phyloP scores from a whole-genome alignment of 2,113 vertebrate species.

The Nibea coibor region DNA sequence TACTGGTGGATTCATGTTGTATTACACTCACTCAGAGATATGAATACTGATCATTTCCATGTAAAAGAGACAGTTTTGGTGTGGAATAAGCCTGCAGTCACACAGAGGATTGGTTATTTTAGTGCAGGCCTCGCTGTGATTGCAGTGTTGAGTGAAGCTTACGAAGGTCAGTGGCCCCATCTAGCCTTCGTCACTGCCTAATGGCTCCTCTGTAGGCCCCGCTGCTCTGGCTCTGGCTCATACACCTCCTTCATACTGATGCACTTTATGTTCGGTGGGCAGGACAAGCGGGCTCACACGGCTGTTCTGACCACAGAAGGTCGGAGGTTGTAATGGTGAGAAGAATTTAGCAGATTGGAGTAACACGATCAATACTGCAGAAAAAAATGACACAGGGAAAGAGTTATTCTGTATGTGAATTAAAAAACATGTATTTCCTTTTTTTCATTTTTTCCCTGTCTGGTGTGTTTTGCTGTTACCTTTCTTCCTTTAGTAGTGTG shows the following conservation, averaged over 20 bases:
- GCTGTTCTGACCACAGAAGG: background rate
- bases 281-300: background rate
- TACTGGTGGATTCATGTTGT: background rate
- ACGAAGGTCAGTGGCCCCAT: constrained; percentile 48
- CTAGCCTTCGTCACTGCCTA: constrained; percentile 14
- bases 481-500: too few species aligned
- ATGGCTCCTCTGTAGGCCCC: constrained; percentile 22
- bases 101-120: constrained; percentile 31
- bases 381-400: background rate
- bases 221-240: constrained; percentile 17
- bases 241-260: background rate
- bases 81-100: background rate
- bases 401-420: background rate
- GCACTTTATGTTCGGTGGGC: background rate
- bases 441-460: background rate
- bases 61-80: constrained; percentile 13
- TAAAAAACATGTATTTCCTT: background rate
- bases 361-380: background rate
- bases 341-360: background rate
- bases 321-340: constrained; percentile 10
- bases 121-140: constrained; percentile 33
- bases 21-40: background rate
- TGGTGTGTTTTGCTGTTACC: background rate
- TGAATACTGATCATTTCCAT: constrained; percentile 29
- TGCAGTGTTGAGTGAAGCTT: constrained; percentile 36